phyloP scores from a whole-genome alignment of 2,113 vertebrate species.

The chimpanzee (Pan troglodytes) region DNA sequence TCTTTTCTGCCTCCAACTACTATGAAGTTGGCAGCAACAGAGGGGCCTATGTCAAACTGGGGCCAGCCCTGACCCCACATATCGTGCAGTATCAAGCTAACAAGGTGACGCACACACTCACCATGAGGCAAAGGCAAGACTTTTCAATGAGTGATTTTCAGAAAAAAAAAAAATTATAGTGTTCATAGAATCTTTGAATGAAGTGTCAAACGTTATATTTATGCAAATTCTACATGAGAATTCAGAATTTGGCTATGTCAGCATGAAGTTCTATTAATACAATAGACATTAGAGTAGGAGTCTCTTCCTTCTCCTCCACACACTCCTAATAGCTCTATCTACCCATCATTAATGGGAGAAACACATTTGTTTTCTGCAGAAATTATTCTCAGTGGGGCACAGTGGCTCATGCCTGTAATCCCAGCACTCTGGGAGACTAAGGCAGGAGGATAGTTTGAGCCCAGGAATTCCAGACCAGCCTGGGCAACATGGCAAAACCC shows the following conservation, averaged over 20 bases:
- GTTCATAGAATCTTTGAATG: neutral
- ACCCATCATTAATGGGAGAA: neutral
- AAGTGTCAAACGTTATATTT: neutral
- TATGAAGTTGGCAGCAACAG: conserved; percentile 95
- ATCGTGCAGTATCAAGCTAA: conserved; percentile 94
- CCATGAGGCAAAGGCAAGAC: conserved; percentile 92
- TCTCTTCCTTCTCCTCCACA: neutral
- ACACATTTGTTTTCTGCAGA: neutral
- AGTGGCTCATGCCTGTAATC: too few species aligned
- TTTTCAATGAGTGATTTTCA: neutral
- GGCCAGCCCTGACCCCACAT: conserved; percentile 90
- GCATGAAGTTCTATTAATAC: neutral
- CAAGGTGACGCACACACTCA: conserved; percentile 86
- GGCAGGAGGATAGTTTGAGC: too few species aligned
- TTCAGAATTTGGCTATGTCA: neutral
- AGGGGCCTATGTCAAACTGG: conserved; percentile 94
- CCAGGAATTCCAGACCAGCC: too few species aligned
- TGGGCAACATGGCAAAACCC: too few species aligned
- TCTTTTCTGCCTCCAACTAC: conserved; percentile 99
- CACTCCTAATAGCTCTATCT: neutral
- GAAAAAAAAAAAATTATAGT: neutral
- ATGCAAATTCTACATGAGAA: neutral
- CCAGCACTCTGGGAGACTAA: too few species aligned
- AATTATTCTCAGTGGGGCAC: neutral
- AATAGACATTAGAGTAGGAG: neutral